Base-by-base conservation (phyloP, 2,888 invertebrate genomes). In the Cordylochernes scorpioides region DNA sequence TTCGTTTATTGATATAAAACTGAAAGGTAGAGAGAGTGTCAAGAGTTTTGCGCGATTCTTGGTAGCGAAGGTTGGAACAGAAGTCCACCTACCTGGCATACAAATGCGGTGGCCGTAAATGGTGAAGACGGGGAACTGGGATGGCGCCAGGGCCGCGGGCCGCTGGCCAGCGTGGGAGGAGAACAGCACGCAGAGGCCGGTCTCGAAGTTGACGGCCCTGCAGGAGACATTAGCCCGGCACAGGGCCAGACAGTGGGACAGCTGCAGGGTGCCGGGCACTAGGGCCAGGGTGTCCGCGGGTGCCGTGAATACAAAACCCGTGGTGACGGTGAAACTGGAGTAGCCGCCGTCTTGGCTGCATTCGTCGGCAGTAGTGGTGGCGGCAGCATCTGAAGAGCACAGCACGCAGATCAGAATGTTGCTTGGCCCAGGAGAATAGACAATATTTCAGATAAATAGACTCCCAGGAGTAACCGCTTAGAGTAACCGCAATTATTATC, bases 41-140 rank as follows among this genome's bases (percentile, higher is more conserved):
- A 22, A 5, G 12, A 5, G 6, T 22, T 6, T 13, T 13, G 22
- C 12, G 14, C 2, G 22, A 5, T 22, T 2, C 14, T 13, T 22
- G n/a, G 21, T 19, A 10, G 21, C 9, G n/a, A n/a, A n/a, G n/a
- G 21, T 9, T 19, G 10, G 10, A 10, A 22, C 12, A 14, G 14
- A 22, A 13, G 22, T 1, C 12, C 15, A 36, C 39, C 35, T 33
- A 45, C 45, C 72, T 27, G 40, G 39, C 46, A 84, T 60, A 52
- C 84, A 84, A 46, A 72, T 74, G 62, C 84, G 84, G 59, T 84
- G 82, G 36, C 80, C 82, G 64, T 84, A 84, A 55, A 84, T 78
- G 42, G 84, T 84, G 59, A 84, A 84, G 41, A 84, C 84, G 19
- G 84, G 84, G 59, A 82, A 84, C 56, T 84, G 82, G 15, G 82